These are phyloP conservation scores for Stictocephala bisonia DNA, from an alignment of 2,888 invertebrate species.

Conservation along the genomic window DNA sequence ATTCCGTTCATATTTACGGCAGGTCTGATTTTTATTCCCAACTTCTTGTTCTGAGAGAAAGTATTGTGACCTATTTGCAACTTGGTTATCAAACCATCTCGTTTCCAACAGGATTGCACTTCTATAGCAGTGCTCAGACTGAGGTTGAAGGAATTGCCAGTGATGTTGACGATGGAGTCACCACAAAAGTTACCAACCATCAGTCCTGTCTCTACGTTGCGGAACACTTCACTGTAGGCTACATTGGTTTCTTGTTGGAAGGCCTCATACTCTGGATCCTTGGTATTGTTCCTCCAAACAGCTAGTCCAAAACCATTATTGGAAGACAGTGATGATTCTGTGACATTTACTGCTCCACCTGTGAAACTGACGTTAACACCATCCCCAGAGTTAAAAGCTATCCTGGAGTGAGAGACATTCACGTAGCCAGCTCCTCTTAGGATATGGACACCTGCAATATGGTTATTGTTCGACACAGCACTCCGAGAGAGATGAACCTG, in stretches of 20 bases:
- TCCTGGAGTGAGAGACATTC: conserved; percentile 89
- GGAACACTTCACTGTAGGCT: conserved; percentile 87
- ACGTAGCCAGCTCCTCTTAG: conserved; percentile 93
- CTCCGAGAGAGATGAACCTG: conserved; percentile 87
- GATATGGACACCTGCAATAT: conserved; percentile 89
- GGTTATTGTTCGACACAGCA: conserved; percentile 86
- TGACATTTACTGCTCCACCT: conserved; percentile 91
- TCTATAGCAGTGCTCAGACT: conserved; percentile 84
- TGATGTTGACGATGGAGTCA: conserved; percentile 83
- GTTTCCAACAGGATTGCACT: conserved; percentile 83
- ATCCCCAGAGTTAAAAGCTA: conserved; percentile 92
- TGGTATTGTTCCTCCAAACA: conserved; percentile 86
- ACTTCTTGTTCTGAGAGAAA: conserved; percentile 78
- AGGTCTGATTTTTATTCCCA: conserved; percentile 83
- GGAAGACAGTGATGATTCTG: conserved; percentile 84
- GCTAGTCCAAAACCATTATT: conserved; percentile 92
- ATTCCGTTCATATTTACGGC: conserved; percentile 81
- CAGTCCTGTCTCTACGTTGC: conserved; percentile 89
- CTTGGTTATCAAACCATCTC: conserved; percentile 67
- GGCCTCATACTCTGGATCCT: conserved; percentile 79
- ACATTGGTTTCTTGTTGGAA: conserved; percentile 88
- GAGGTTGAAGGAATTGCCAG: conserved; percentile 87
- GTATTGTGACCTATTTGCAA: conserved; percentile 89
- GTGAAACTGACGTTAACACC: conserved; percentile 91
- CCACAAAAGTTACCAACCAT: conserved; percentile 91